Base-by-base conservation (phyloP, 1,140 invertebrate genomes). In the Heterodera carotae region DNA sequence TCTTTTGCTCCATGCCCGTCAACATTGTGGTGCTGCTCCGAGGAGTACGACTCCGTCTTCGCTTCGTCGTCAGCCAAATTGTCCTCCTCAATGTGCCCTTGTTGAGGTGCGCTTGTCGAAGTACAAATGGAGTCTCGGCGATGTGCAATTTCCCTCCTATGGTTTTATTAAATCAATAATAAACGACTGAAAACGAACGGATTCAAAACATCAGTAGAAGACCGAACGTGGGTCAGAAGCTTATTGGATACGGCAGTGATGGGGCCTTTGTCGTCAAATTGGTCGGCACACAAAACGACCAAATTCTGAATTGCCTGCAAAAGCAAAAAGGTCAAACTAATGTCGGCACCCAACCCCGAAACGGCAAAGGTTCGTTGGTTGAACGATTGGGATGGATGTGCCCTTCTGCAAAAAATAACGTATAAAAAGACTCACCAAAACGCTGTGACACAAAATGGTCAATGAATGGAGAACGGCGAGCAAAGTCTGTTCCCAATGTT, bases 401-500 rank as follows among this genome's bases (percentile, higher is more conserved):
- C n/a, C n/a, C n/a, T n/a, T n/a, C n/a, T n/a, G n/a, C n/a, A n/a
- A n/a, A n/a, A n/a, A n/a, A n/a, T n/a, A n/a, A n/a, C n/a, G n/a
- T n/a, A n/a, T n/a, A n/a, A n/a, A 90, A 88, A 62, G 75, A 59
- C 48, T 2, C 34, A 56, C 79, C 71, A 69, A 59, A 22, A 59
- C 62, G 39, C 53, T 31, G 25, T 25, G 59, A 15, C 72, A 74
- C 27, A 74, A 62, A 31, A 62, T 7, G 64, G 64, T 59, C 64
- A 74, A 34, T 29, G 56, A 74, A 62, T 74, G 59, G 39, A 74
- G 33, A 15, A 74, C 72, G 27, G 43, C 56, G 6, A 56, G 64
- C n/a, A 74, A n/a, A 36, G 72, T 74, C 22, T 6, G 7, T 56
- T 59, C 48, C 72, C 72, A 74, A 62, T 56, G 33, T 7, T 27